Conservation (phyloP, 2,888 invertebrate genomes). For the Euphydryas editha region DNA sequence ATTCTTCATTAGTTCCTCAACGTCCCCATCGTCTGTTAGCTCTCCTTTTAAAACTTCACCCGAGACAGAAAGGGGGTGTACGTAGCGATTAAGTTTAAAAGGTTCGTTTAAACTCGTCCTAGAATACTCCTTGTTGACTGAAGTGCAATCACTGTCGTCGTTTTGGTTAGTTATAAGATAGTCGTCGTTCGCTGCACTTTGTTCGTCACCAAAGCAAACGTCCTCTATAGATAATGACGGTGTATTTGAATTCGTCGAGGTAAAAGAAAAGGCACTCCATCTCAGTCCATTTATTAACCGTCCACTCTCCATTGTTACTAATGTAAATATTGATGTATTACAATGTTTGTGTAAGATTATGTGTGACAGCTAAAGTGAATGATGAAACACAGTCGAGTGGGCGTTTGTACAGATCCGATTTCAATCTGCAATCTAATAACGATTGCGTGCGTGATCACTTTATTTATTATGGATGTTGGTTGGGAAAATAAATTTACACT, state of each 20-base stretch:
- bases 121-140: slow-evolving; percentile 46
- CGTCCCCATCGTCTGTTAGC: slow-evolving; percentile 63
- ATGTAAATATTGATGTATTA: slow-evolving; percentile 47
- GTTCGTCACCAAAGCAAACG: slow-evolving; percentile 51
- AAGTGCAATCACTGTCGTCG: slow-evolving; percentile 53
- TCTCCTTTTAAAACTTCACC: slow-evolving; percentile 67
- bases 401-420: slow-evolving; percentile 67
- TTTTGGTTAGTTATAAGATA: slow-evolving; percentile 69
- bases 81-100: slow-evolving; percentile 62
- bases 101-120: slow-evolving; percentile 51
- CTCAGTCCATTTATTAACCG: slow-evolving; percentile 59
- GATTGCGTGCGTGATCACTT: slow-evolving; percentile 35
- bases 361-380: slow-evolving; percentile 49
- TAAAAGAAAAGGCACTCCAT: slow-evolving; percentile 63
- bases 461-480: slow-evolving; percentile 19
- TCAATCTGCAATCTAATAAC: slow-evolving; percentile 60
- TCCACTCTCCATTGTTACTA: slow-evolving; percentile 66
- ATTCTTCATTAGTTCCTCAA: slow-evolving; percentile 70
- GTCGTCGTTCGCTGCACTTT: slow-evolving; percentile 56
- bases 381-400: slow-evolving; percentile 61
- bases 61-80: slow-evolving; percentile 71
- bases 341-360: slow-evolving; percentile 48
- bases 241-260: slow-evolving; percentile 51
- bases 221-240: slow-evolving; percentile 58
- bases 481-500: slow-evolving; percentile 15